phyloP scores from a whole-genome alignment of 2,113 vertebrate genomes.

The Isichthys henryi region DNA sequence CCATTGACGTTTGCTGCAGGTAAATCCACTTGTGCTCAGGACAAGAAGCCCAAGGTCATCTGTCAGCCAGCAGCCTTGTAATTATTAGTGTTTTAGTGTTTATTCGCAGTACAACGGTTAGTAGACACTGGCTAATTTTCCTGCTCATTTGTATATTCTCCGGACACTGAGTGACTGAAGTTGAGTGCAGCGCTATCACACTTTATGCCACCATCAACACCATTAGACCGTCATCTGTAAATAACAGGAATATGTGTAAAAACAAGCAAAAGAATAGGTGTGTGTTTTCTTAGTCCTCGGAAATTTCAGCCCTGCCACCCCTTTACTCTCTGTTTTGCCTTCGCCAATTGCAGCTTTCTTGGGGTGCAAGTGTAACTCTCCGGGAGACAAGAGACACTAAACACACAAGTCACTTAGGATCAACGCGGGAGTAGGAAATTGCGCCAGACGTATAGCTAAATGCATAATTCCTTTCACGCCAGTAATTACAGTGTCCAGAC shows the following conservation, averaged over 20 bases:
- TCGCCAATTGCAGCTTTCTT: conserved; percentile 55
- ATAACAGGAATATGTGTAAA: not conserved
- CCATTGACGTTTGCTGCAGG: not conserved
- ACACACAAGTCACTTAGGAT: conserved; percentile 67
- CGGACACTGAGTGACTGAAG: not conserved
- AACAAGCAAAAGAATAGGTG: not conserved
- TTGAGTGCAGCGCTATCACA: not conserved
- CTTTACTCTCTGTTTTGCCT: conserved; percentile 36
- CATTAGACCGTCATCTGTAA: not conserved
- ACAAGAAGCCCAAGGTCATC: not conserved
- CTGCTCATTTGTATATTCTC: not conserved
- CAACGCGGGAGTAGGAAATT: conserved; percentile 85
- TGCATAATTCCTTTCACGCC: conserved; percentile 66
- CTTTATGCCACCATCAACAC: not conserved
- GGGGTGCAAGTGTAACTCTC: conserved; percentile 49
- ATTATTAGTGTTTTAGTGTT: not conserved
- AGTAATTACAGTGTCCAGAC: conserved; percentile 79
- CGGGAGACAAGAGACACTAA: conserved; percentile 56
- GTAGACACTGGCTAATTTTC: not conserved
- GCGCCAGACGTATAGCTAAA: conserved; percentile 80
- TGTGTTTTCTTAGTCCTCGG: not conserved
- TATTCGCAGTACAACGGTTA: too few species aligned
- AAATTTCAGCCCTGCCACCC: not conserved
- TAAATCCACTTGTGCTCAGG: not conserved
- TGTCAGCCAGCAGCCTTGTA: not conserved